Evolutionary conservation across 2,113 vertebrate species (phyloP), one percentile per base, ranked within the genome.

Genomic region (Hassar affinis): DNA sequence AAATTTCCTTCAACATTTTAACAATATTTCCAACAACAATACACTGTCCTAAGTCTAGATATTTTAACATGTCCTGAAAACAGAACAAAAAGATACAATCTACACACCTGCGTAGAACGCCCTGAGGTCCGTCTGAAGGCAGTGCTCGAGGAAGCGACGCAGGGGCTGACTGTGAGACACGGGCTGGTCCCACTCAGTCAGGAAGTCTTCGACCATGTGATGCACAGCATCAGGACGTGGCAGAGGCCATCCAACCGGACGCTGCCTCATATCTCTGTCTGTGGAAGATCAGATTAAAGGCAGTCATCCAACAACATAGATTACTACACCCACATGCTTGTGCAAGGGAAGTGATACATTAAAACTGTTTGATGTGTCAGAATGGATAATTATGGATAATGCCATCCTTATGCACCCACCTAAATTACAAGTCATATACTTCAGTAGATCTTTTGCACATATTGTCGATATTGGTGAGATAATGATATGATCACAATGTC

Each of bases 191-290:
- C 98, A 99, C 89, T 98, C 97, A 0, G 98, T 96, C 84, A 99
- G 90, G 80, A 99, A 99, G 88, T 99, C 98, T 87, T 99, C 98
- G 47, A 99, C 94, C 12, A 98, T 92, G 90, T 99, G 97, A 89
- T 99, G 98, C 87, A 99, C 78, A 0, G 95, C 94, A 0, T 91
- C 87, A 14, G 98, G 98, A 47, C 95, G 93, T 1, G 98, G 97
- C 62, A 99, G 93, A 54, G 95, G 91, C 98, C 97, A 99, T 4
- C 94, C 93, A 0, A 88, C 82, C 0, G 96, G 95, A n/a, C 93
- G 94, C 85, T 91, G 92, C 82, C 87, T 95, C 94, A 99, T 96
- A 68, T 98, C 95, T 30, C 61, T 92, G 82, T 97, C 98, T 99
- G 93, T 71, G 12, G 62, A 47, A 57, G 59, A 25, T 72, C 4